Evolutionary conservation across 2,888 invertebrate genomes (phyloP), one percentile per base, ranked within the genome.

Genomic region (Parnassius smintheus): DNA sequence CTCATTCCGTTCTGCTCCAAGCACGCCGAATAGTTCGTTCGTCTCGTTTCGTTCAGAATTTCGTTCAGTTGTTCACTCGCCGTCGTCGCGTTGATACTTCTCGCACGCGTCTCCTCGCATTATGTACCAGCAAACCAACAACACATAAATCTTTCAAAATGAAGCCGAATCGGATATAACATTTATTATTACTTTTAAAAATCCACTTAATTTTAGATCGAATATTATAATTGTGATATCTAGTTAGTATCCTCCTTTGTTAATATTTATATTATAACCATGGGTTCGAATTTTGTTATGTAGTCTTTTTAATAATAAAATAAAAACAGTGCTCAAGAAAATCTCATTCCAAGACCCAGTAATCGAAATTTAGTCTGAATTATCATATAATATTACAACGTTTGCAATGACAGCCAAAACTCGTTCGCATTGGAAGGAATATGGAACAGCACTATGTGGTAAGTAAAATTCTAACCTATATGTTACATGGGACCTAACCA

Each of bases 401-500:
- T 78, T 81, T 78, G 74, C 83, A 81, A 92, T 92, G 92, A 89
- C 91, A 81, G 86, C 89, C 79, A 91, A 88, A 86, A 85, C 89
- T 85, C 89, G 89, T 82, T 91, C 91, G 80, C 92, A 92, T 86
- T 92, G 91, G 92, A 92, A 92, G 86, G 92, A 92, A 89, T 92
- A 92, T 85, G 91, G 88, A 85, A 91, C 90, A 80, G 92, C 92
- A 76, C 82, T 92, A 73, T 92, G 91, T 86, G 92, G 92, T 92
- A 77, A 92, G 91, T 91, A 72, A 59, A 72, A 69, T 85, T 82
- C 84, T 90, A 89, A 88, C 89, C 88, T 90, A 85, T 83, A 71
- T 70, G 74, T 75, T 72, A 56, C 53, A 71, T 76, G 66, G 67
- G 70, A 65, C 71, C 71, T 71, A 67, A 67, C 78, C 84, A 83